Conservation (phyloP, 1,140 invertebrate genomes). For the Copidosoma floridanum region DNA sequence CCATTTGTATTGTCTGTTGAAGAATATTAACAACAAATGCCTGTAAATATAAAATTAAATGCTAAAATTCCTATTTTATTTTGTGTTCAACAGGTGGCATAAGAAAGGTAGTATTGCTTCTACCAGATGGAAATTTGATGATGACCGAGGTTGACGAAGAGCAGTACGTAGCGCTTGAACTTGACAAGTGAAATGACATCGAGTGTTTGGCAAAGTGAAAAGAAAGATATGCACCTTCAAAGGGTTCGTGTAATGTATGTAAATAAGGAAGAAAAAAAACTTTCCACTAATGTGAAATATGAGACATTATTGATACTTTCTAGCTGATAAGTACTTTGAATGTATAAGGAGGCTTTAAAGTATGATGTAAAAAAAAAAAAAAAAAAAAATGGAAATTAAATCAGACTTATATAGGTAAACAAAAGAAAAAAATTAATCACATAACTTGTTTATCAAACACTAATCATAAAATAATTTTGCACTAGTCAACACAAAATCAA, state of each 20-base stretch:
- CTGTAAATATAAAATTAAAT: background rate
- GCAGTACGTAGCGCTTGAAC: constrained; percentile 72
- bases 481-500: too few relatives aligned
- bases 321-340: constrained; percentile 19
- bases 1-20: background rate
- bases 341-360: constrained; percentile 18
- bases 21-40: background rate
- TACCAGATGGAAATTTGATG: constrained; percentile 79
- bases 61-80: constrained; percentile 24
- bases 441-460: too few relatives aligned
- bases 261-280: constrained; percentile 28
- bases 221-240: too few relatives aligned
- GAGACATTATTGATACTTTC: constrained; percentile 20
- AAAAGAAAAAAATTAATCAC: too few relatives aligned
- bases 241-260: constrained; percentile 27
- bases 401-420: too few relatives aligned
- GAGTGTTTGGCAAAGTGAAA: too few relatives aligned
- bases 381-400: too few relatives aligned
- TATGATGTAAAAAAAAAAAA: constrained; percentile 29
- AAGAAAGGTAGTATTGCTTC: constrained; percentile 72
- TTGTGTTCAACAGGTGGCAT: constrained; percentile 67
- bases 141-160: constrained; percentile 83
- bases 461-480: too few relatives aligned
- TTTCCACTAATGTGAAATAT: constrained; percentile 7
- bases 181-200: constrained; percentile 62